Evolutionary conservation across 1,140 invertebrate genomes (phyloP), one percentile per base, ranked within the genome.

Genomic region (Trialeurodes vaporariorum): DNA sequence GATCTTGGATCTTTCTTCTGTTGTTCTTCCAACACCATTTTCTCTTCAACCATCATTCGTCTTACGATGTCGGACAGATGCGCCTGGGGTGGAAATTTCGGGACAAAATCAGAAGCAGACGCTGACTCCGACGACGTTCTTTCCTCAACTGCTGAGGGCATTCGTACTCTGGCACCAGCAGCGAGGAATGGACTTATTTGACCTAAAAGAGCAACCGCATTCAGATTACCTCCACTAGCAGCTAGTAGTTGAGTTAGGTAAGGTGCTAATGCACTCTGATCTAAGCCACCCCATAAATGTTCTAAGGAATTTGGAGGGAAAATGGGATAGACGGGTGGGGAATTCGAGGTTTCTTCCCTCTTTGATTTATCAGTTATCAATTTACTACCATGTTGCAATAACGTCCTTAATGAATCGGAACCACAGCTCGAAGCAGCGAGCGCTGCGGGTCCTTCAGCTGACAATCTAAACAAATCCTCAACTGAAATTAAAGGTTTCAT

Each of bases 401-500:
- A 73, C 26, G 78, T 78, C 71, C 83, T 81, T 17, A 87, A 76
- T 34, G 83, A 83, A 68, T 87, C 85, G 5, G 81, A 74, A n/a
- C n/a, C n/a, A n/a, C n/a, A n/a, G n/a, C n/a, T n/a, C n/a, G n/a
- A n/a, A 59, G 76, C 73, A 68, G 70, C 73, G 12, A 72, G 79
- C 77, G 26, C 76, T 72, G 66, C 27, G 12, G 61, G 49, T 62
- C 59, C 67, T 67, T 84, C 82, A 66, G 83, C 75, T 0, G 83
- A 83, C 69, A 85, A 82, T 68, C 84, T 79, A 58, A 86, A 76
- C 61, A 86, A 79, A 72, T 86, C 85, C 67, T 84, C 83, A 71
- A 85, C 77, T 13, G 83, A 82, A 24, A 85, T 75, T 68, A 84
- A 70, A 17, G 83, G 83, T 71, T 80, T 81, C 73, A 83, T 76